These are phyloP conservation scores for Vicugna pacos DNA, from an alignment of 2,113 vertebrate species.

Conservation along the genomic window DNA sequence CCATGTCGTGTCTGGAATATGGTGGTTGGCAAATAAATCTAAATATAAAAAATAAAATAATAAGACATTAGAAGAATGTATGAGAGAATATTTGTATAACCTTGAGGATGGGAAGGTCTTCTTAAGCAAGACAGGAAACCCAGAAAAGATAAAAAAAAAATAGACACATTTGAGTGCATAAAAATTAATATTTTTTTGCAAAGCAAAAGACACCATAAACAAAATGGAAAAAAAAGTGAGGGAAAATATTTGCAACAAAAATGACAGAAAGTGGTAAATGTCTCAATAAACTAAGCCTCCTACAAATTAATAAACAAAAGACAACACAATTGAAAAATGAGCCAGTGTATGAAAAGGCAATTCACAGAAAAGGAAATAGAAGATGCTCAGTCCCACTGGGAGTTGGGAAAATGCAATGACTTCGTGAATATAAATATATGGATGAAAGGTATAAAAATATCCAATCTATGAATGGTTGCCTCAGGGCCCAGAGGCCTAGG, in stretches of 20 bases:
- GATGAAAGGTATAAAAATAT: background rate
- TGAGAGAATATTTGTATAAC: background rate
- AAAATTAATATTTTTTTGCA: background rate
- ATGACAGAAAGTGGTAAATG: background rate
- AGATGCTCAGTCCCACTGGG: background rate
- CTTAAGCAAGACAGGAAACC: background rate
- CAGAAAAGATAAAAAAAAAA: background rate
- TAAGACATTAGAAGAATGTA: background rate
- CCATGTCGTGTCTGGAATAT: background rate
- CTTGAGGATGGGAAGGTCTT: background rate
- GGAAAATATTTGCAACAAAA: background rate
- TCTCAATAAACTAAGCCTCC: background rate
- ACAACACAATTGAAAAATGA: background rate
- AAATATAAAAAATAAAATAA: constrained; percentile 10
- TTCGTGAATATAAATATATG: background rate
- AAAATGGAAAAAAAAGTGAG: background rate
- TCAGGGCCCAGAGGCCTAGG: background rate
- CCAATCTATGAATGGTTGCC: background rate
- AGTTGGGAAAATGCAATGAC: background rate
- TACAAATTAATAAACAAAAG: background rate
- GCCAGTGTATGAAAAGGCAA: background rate
- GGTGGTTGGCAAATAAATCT: background rate
- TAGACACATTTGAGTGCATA: background rate
- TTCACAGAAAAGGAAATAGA: background rate
- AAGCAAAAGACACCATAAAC: background rate